Evolutionary conservation across 2,797 vertebrate genomes (phyloP).

Genomic region (Rousettus madagascariensis): DNA sequence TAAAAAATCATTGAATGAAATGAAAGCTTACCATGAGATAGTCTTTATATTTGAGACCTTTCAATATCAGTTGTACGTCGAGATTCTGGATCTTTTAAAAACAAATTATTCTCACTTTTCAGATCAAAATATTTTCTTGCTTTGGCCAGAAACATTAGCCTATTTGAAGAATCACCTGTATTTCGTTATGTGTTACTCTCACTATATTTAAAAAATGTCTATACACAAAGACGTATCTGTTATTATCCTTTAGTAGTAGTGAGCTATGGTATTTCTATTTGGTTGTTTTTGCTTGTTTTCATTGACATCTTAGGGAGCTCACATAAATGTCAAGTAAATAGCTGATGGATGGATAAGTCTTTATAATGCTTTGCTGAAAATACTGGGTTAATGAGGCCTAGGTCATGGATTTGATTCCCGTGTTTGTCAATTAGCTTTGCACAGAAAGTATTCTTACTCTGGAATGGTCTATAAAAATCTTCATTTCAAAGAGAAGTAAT

Average conservation of each 20-base stretch:
- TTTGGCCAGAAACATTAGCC: neutral
- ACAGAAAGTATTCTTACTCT: slow-evolving; percentile 1
- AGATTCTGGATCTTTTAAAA: slow-evolving; percentile 20
- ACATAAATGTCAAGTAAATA: neutral
- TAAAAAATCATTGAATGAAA: slow-evolving; percentile 16
- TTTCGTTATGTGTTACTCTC: neutral
- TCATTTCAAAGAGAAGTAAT: slow-evolving; percentile 18
- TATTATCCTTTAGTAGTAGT: neutral
- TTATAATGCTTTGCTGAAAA: neutral
- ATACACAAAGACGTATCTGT: neutral
- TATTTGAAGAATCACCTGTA: neutral
- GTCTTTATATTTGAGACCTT: neutral
- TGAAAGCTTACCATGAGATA: neutral
- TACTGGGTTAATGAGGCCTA: neutral
- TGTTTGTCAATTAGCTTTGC: neutral
- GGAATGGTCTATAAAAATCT: slow-evolving; percentile 20
- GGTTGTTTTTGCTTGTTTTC: neutral
- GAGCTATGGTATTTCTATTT: neutral
- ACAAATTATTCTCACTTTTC: slow-evolving; percentile 1
- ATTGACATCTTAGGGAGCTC: neutral
- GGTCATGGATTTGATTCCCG: neutral
- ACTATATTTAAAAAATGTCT: neutral
- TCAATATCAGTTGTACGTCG: neutral
- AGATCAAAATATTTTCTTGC: slow-evolving; percentile 30
- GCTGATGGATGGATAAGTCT: neutral